These are phyloP conservation scores for Polyommatus iphigenia DNA, from an alignment of 2,888 invertebrate genomes.

Conservation along the genomic window DNA sequence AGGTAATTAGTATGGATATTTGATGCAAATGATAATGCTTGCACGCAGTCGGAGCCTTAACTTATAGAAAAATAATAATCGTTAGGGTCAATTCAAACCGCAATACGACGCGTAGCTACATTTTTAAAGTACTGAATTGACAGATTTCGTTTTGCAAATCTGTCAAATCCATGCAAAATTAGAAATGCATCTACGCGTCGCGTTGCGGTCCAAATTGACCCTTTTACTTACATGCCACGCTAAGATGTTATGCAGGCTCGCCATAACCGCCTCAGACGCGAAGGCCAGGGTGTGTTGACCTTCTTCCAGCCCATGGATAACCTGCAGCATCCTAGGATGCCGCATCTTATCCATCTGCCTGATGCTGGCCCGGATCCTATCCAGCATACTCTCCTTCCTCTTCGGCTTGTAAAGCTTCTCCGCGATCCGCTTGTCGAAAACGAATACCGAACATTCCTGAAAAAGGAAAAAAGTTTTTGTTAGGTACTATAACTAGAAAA, in stretches of 20 bases:
- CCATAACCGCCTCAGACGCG: slow-evolving; percentile 94
- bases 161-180: no score
- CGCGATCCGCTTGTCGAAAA: slow-evolving; percentile 95
- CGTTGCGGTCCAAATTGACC: no score
- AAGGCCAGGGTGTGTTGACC: slow-evolving; percentile 94
- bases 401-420: slow-evolving; percentile 96
- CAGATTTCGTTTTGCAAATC: no score
- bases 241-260: slow-evolving; percentile 93
- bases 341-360: slow-evolving; percentile 89
- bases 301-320: slow-evolving; percentile 88
- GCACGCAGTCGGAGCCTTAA: no score
- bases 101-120: no score
- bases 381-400: slow-evolving; percentile 94
- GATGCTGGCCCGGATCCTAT: slow-evolving; percentile 90
- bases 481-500: neutral
- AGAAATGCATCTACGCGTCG: no score
- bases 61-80: no score
- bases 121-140: no score
- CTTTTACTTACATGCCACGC: slow-evolving; percentile 83
- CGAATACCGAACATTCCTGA: slow-evolving; percentile 95
- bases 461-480: slow-evolving; percentile 26
- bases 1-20: no score
- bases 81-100: no score
- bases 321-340: slow-evolving; percentile 90
- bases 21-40: no score